phyloP scores from a whole-genome alignment of 2,113 vertebrate species.

The Sturnus vulgaris region DNA sequence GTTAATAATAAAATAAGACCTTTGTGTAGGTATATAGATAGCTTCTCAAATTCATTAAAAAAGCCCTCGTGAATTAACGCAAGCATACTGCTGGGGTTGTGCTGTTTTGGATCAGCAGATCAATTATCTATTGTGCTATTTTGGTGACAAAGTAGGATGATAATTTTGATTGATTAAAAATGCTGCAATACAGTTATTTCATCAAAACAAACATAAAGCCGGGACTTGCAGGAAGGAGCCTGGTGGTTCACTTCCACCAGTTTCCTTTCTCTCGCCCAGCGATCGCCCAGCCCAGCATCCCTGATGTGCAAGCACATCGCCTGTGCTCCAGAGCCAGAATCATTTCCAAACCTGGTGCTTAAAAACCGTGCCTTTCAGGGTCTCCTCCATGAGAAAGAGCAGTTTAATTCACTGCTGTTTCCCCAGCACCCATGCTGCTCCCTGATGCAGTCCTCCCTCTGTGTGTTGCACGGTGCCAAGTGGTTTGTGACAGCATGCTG shows the following conservation, averaged over 20 bases:
- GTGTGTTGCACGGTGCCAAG: neutral
- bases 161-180: constrained; percentile 38
- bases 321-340: neutral
- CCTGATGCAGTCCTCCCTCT: neutral
- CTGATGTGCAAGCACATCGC: fast-evolving
- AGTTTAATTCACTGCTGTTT: neutral
- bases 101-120: constrained; percentile 16
- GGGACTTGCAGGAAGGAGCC: neutral
- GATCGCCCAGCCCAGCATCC: neutral
- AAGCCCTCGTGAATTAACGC: neutral
- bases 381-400: neutral
- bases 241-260: neutral
- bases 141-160: neutral
- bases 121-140: constrained; percentile 32
- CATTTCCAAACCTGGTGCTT: neutral
- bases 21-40: constrained; percentile 52
- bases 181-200: neutral
- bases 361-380: neutral
- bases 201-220: neutral
- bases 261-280: neutral
- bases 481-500: neutral
- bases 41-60: constrained; percentile 28
- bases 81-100: neutral
- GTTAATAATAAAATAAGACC: constrained; percentile 52
- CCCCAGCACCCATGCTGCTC: neutral